Base-by-base conservation (phyloP, 23 tunicate species). In the Diplosoma virens region DNA sequence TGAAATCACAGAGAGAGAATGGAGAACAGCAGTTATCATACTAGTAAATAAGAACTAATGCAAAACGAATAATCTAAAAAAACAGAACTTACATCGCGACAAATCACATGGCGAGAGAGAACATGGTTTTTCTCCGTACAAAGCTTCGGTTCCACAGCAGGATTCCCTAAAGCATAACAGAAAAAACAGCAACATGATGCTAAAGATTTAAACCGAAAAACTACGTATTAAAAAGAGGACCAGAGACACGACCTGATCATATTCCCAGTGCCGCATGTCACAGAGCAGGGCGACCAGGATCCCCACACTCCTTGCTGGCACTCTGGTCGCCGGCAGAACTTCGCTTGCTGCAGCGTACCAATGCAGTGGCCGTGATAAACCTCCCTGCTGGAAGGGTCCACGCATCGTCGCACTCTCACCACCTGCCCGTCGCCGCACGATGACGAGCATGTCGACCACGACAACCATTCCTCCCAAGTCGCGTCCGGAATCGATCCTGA, bases 301-400 rank as follows among this genome's bases (percentile, higher is more conserved):
- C 75, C 52, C 75, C 75, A 68, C 27, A 22, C 37, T 3, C 75
- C 75, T 25, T 68, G 75, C 30, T 68, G 16, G 37, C 75, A 68
- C 22, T 21, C 25, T 6, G 3, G 7, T 4, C 5, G 14, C 5
- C 2, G 54, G 25, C 75, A 68, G 2, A 21, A 20, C 37, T 9
- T 16, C 7, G 26, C 23, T 68, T 68, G 54, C 35, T 16, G 37
- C 27, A 18, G 27, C 7, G 4, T 3, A 16, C 75, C 75, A 4
- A 18, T 5, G 27, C 75, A 68, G 2, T 54, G 53, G 5, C 75
- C 75, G 24, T 35, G 18, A 41, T 68, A 68, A 17, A 68, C 75
- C 6, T 20, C 33, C 4, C 6, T 29, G 7, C 33, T 54, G 2
- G 27, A 2, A 3, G 52, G 26, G 23, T 68, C 25, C 3, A 35